Evolutionary conservation across 2,888 invertebrate genomes (phyloP), one percentile per base, ranked within the genome.

Genomic region (Dolomedes plantarius): DNA sequence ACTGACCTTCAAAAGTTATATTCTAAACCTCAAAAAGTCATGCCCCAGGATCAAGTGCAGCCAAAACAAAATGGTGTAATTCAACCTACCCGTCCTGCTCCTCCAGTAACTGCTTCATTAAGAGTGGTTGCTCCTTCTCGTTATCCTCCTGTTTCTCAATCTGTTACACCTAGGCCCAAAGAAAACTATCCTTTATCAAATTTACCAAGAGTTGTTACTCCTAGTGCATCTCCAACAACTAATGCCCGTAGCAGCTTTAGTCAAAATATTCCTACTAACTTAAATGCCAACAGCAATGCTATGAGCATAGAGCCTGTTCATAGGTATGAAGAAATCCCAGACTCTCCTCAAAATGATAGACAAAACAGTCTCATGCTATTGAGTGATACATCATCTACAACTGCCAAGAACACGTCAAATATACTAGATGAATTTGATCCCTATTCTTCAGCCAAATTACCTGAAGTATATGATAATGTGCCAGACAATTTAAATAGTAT

Each of bases 251-350:
- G 11, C n/a, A 23, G 5, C 19, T 29, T 29, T 46, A 56, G 5
- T n/a, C n/a, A 32, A 7, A 65, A 65, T 31, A 31, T 46, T n/a
- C 19, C 71, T 36, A 28, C 32, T 11, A 72, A 73, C 23, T 19
- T 41, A 6, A 31, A 28, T 39, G 13, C 1, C 23, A 16, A 41
- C 2, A 16, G 28, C 19, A 68, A 68, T 16, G 29, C 32, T 39
- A 28, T 46, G 16, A 16, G n/a, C 29, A 36, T 1, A 28, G 83
- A 85, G 41, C 72, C 77, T 19, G 39, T 39, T 2, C 83, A 85
- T 36, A 73, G 81, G 36, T 87, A 87, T 74, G 81, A 87, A 73
- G 87, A 87, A 78, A 78, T 87, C 36, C 27, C 68, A 64, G 87
- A 87, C 23, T 31, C 27, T 0, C 0, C n/a, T 19, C 7, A 3